These are phyloP conservation scores for Myopa tessellatipennis DNA, from an alignment of 2,888 invertebrate genomes.

Conservation along the genomic window DNA sequence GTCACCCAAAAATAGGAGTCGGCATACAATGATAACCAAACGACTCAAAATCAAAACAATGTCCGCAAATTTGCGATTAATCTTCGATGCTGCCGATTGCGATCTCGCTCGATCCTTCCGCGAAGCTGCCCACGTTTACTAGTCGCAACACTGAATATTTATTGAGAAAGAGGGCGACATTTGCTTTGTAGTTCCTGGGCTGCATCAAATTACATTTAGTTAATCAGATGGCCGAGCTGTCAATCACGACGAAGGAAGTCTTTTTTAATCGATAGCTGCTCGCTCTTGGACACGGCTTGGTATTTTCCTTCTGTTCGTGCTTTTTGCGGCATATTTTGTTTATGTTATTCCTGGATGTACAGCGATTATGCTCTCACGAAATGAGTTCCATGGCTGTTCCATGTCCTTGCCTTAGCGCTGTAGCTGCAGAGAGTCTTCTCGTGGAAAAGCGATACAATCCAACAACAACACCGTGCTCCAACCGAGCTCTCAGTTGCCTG, in stretches of 20 bases:
- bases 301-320: too few species aligned
- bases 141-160: not conserved
- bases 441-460: conserved; percentile 60
- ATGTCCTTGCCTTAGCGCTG: conserved; percentile 56
- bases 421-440: conserved; percentile 46
- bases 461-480: conserved; percentile 49
- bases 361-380: too few species aligned
- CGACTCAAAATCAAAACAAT: too few species aligned
- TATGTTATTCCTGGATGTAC: too few species aligned
- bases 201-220: too few species aligned
- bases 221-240: too few species aligned
- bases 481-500: conserved; percentile 51
- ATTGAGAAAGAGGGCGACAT: not conserved
- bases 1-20: not conserved
- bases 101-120: not conserved
- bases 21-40: not conserved
- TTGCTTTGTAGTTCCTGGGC: too few species aligned
- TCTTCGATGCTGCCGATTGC: not conserved
- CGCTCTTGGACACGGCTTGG: too few species aligned
- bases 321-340: too few species aligned
- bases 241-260: too few species aligned
- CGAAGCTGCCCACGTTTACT: not conserved
- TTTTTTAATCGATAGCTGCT: too few species aligned
- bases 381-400: not conserved
- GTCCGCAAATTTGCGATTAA: too few species aligned